Evolutionary conservation across 2,797 vertebrate species (phyloP), one percentile per base, ranked within the genome.

Genomic region (Alcedo atthis): DNA sequence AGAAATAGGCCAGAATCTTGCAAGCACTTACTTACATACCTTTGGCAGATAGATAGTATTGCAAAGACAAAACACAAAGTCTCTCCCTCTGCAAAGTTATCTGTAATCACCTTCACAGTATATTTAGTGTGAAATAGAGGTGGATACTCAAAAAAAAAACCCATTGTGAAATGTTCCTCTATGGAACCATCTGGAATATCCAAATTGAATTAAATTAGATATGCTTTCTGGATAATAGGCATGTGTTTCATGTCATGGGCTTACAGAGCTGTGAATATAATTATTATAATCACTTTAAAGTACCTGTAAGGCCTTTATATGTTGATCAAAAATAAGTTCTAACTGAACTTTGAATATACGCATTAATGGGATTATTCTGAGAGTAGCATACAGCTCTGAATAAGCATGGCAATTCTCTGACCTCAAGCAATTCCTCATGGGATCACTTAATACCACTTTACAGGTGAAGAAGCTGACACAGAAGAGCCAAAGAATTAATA

Each of bases 371-470:
- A 93, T 92, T 96, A 93, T 70, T 86, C 37, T 85, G 45, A 92
- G 86, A 85, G 74, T 16, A 63, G 30, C 19, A 90, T 87, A 75
- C 71, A 71, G 54, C 28, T 78, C 84, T 94, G 79, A 94, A 85
- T 78, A 93, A 90, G 84, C 58, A 75, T 35, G n/a, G 32, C 51
- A 90, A 87, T 45, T 83, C 58, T 83, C 73, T 92, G 79, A 77
- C 88, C 84, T 93, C 12, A 0, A 90, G 69, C 66, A 90, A 66
- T 89, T 92, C 62, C 69, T 94, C 73, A 25, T 54, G n/a, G 92
- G 85, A 93, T 90, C 59, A 87, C 43, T 89, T 93, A 93, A 91
- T 85, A 83, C 43, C 75, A 80, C 66, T 94, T 92, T 87, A 68
- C 61, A 94, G 90, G 81, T 93, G 35, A 93, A 63, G 78, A 90